Evolutionary conservation across 2,888 invertebrate genomes (phyloP).

Genomic region (Carcina quercana): DNA sequence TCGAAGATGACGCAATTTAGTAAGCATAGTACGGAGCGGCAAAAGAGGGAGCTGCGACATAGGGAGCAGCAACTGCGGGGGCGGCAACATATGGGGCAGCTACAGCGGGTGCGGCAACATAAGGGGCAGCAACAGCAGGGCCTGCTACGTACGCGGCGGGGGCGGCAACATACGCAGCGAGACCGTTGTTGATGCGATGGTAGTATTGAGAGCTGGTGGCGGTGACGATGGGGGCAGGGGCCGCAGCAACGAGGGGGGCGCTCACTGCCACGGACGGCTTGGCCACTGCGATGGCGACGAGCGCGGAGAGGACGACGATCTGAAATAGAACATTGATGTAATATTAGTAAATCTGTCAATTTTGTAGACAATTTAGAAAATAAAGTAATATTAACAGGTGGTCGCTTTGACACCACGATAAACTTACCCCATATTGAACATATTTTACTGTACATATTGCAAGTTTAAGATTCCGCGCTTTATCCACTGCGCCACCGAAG

Average conservation of each 20-base stretch:
- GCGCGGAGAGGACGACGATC: constrained; percentile 48
- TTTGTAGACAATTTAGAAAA: no score
- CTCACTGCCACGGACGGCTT: constrained; percentile 43
- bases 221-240: constrained; percentile 72
- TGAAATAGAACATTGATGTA: constrained; percentile 27
- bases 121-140: constrained; percentile 34
- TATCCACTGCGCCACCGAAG: no score
- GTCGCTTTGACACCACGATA: no score
- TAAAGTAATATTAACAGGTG: no score
- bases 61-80: constrained; percentile 14
- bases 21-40: constrained; percentile 13
- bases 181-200: constrained; percentile 76
- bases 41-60: constrained; percentile 17
- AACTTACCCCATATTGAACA: no score
- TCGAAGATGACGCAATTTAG: background rate
- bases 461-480: no score
- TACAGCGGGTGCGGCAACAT: constrained; percentile 25
- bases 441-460: no score
- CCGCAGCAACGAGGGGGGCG: constrained; percentile 43
- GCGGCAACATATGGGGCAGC: constrained; percentile 29
- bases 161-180: constrained; percentile 59
- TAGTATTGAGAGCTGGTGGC: constrained; percentile 81
- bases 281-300: constrained; percentile 49
- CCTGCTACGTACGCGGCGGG: constrained; percentile 48
- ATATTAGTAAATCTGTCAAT: no score